Percentiles rank a stretch among this genome's conserved stretches.
Conservation (phyloP, 2,797 vertebrate genomes). For the Sebastes dallii region DNA sequence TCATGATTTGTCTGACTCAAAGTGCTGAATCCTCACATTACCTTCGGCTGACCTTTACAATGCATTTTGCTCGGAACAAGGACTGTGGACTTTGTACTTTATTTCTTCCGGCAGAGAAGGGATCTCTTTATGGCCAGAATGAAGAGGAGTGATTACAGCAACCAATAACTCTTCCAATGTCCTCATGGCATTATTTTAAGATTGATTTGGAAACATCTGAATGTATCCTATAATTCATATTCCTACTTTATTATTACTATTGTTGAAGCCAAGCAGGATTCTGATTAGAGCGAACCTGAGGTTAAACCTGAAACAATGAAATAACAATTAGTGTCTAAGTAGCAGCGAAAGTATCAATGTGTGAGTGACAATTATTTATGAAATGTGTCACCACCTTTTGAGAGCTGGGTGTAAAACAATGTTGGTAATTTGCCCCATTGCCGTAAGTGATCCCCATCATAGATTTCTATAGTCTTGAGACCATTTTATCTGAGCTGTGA, state of each 20-base stretch:
- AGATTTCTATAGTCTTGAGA: neutral
- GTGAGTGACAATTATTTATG: neutral
- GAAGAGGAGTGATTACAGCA: neutral
- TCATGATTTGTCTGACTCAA: neutral
- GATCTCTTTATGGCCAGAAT: neutral
- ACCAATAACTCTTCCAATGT: neutral
- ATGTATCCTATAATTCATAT: neutral
- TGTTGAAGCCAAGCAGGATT: neutral
- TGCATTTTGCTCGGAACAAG: neutral
- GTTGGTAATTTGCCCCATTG: neutral
- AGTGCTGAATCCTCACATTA: neutral
- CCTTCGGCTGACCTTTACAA: neutral
- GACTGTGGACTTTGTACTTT: neutral
- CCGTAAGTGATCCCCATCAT: neutral
- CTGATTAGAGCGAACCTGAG: neutral
- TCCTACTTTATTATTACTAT: no score
- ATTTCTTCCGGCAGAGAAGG: neutral
- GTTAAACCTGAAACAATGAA: neutral
- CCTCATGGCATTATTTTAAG: neutral
- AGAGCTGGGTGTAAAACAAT: no score
- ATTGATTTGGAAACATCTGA: neutral
- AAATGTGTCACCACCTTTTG: neutral
- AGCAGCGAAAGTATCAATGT: neutral
- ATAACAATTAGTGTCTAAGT: neutral
- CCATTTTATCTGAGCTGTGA: neutral